These are phyloP conservation scores for Patagioenas fasciata DNA, from an alignment of 2,113 vertebrate species.

Conservation along the genomic window DNA sequence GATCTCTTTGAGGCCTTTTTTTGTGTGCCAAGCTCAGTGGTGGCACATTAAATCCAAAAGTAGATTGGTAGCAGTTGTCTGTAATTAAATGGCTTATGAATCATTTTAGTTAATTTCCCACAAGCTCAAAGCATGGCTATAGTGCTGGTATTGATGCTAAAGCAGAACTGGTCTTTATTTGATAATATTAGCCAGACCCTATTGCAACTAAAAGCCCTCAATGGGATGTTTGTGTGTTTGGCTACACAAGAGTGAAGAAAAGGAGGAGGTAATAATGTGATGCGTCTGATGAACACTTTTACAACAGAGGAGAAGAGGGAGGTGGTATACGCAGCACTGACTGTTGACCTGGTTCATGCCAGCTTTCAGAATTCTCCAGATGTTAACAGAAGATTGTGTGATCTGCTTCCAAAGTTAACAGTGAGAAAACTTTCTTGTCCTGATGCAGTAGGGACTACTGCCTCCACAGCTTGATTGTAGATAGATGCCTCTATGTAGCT, in stretches of 20 bases:
- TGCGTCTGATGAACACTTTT: neutral
- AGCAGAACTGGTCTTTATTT: neutral
- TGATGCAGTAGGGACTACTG: neutral
- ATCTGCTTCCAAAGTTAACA: neutral
- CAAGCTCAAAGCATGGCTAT: neutral
- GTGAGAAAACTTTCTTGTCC: neutral
- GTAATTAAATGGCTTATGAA: neutral
- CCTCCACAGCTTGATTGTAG: neutral
- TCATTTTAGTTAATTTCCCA: neutral
- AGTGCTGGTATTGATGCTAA: neutral
- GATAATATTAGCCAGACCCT: neutral
- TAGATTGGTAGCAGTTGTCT: neutral
- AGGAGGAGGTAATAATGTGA: neutral
- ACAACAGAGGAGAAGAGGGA: neutral
- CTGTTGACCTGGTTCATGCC: neutral
- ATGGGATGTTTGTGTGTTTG: fast-evolving
- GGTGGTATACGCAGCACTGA: neutral
- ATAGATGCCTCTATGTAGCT: neutral
- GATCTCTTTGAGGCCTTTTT: neutral
- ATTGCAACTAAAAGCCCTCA: neutral
- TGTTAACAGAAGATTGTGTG: neutral
- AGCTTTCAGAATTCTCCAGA: neutral
- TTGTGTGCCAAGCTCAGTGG: neutral
- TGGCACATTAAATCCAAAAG: neutral
- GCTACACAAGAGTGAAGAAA: neutral